A percentile compares a stretch with the other conserved stretches of the same genome.
These are phyloP conservation scores for human DNA, from an alignment of 2,113 vertebrate genomes.

Conservation along the genomic window GRCh38 chr5:79708001-79708500, in stretches of 20 bases:
- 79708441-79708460: too few species aligned
- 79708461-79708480: too few species aligned
- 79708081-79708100: background rate
- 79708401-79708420: too few species aligned
- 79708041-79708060: background rate
- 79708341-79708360: too few species aligned
- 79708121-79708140: background rate
- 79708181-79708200: background rate
- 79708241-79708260: background rate
- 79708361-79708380: too few species aligned
- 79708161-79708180: background rate
- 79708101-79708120: background rate
- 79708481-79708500: too few species aligned
- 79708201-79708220: too few species aligned
- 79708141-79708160: background rate
- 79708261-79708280: slow-evolving; percentile 6
- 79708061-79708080: background rate
- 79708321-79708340: background rate
- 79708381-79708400: too few species aligned
- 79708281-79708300: background rate
- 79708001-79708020: background rate
- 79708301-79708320: background rate
- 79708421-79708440: too few species aligned
- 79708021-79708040: background rate
- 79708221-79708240: background rate